These are phyloP conservation scores for Enteromius anoplus DNA, from an alignment of 2,797 vertebrate genomes.

Conservation along the genomic window DNA sequence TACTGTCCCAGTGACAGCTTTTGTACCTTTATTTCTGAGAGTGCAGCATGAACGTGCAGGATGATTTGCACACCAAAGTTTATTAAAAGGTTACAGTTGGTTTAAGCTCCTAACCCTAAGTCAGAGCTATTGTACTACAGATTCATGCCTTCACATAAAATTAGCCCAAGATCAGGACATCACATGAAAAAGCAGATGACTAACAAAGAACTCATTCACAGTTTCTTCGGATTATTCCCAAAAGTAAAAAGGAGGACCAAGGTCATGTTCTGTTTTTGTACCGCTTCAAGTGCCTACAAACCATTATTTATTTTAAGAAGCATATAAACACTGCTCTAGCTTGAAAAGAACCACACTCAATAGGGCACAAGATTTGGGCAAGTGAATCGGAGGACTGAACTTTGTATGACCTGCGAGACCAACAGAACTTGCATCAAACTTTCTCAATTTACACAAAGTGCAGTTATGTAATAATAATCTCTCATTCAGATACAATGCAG, in stretches of 20 bases:
- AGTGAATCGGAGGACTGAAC: not conserved
- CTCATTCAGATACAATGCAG: constrained; percentile 22
- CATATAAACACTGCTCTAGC: constrained; percentile 1
- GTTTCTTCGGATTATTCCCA: constrained; percentile 8
- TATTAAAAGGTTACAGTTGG: not conserved
- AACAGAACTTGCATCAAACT: not conserved
- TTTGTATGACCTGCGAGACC: not conserved
- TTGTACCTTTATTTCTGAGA: too few species aligned
- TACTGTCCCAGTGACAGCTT: too few species aligned
- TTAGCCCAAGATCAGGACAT: constrained; percentile 31
- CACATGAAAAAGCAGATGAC: constrained; percentile 58
- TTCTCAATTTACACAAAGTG: not conserved
- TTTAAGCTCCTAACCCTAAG: not conserved
- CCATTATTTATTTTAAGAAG: constrained; percentile 5
- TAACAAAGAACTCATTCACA: constrained; percentile 50
- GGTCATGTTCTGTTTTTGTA: constrained; percentile 12
- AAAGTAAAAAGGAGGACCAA: constrained; percentile 24
- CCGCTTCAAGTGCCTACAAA: not conserved
- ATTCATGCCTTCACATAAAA: not conserved
- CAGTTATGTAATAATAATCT: constrained; percentile 13
- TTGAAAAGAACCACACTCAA: not conserved
- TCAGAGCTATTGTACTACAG: not conserved
- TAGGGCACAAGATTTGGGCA: not conserved
- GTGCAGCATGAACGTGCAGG: not conserved
- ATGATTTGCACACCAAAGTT: not conserved